These are phyloP conservation scores for Cordilura impudica DNA, from an alignment of 2,888 invertebrate species.

Conservation along the genomic window DNA sequence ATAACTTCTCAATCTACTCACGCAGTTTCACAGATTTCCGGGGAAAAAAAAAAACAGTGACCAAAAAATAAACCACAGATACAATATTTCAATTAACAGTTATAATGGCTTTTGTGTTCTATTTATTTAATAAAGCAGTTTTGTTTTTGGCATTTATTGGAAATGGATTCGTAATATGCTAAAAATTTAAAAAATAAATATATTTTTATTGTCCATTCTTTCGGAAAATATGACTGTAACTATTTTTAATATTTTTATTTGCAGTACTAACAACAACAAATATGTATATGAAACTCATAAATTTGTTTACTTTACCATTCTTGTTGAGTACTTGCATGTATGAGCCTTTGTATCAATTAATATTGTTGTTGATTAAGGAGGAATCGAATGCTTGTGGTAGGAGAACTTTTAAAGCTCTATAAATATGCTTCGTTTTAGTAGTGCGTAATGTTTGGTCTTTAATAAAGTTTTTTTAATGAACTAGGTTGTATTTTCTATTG, in stretches of 20 bases:
- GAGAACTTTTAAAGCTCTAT: too few species aligned
- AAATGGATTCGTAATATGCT: not conserved
- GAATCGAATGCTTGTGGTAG: too few species aligned
- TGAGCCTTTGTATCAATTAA: not conserved
- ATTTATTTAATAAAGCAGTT: conserved; percentile 5
- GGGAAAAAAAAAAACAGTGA: not conserved
- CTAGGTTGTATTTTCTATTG: too few species aligned
- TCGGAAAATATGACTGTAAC: not conserved
- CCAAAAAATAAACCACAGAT: conserved; percentile 11
- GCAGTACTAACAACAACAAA: too few species aligned
- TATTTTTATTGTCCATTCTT: not conserved
- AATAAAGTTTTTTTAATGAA: too few species aligned
- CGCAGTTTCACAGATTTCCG: not conserved
- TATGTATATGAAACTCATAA: not conserved
- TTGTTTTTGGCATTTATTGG: not conserved
- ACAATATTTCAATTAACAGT: conserved; percentile 41
- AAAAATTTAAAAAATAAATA: not conserved
- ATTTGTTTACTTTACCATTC: not conserved
- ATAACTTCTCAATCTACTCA: not conserved
- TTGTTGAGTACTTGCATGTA: not conserved
- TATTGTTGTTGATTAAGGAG: not conserved
- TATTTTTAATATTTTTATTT: not conserved
- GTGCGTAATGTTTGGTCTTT: too few species aligned
- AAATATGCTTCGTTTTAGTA: too few species aligned
- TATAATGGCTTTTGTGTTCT: conserved; percentile 9